Base-by-base conservation (phyloP, 2,113 vertebrate species). In the Campylorhamphus procurvoides region DNA sequence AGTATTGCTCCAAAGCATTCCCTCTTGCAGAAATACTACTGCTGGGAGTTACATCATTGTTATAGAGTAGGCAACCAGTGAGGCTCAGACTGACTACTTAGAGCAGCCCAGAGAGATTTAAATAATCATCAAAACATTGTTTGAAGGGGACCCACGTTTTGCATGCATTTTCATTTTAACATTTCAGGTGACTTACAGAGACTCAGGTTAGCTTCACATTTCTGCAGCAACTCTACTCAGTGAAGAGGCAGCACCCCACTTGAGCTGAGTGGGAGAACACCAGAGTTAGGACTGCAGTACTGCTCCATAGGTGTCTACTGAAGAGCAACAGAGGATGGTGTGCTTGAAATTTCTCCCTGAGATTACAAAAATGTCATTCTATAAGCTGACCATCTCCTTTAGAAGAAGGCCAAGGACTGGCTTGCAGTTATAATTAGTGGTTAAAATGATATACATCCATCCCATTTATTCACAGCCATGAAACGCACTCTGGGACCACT, bases 1-100 rank as follows among this genome's bases (percentile, higher is more conserved):
- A 92, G 67, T 53, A 35, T 46, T 49, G 31, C 83, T 92, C 76
- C 78, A 88, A 88, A 94, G 44, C 69, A 52, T 76, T 87, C 27
- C 29, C 25, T 74, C 50, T 74, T 60, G 73, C 73, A 50, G 66
- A 79, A 76, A 87, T 60, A 60, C 18, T 49, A 4, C 13, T 27
- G 53, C 89, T 82, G 58, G 35, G 59, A 33, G 94, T 91, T 67
- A 52, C 80, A 81, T 64, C 9, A 2, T 76, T 93, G 66, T 91
- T 92, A 73, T 37, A 74, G 59, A 52, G 37, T 13, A 50, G 47
- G 42, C 0, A 0, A 69, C 37, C 18, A 40, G 47, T 37, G 25
- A 60, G 31, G 39, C 17, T 91, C 16, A 71, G 49, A 37, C 67
- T 47, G 62, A 44, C 82, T 88, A 29, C 53, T 63, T 40, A 33